Evolutionary conservation across 2,113 vertebrate genomes (phyloP), one percentile per base, ranked within the genome.

Genomic region (Carassius carassius): DNA sequence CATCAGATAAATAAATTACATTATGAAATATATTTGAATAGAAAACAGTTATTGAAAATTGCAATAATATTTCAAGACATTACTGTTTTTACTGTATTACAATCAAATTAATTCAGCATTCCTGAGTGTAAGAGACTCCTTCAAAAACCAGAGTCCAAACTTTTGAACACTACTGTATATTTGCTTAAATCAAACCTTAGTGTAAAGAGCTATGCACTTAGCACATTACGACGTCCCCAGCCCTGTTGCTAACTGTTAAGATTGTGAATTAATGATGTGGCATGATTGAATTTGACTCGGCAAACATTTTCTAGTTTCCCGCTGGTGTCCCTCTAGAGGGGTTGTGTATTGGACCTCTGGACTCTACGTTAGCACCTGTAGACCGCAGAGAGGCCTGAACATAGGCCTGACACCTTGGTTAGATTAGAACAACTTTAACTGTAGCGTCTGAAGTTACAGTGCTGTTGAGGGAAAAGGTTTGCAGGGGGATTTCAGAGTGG

Each of bases 241-340:
- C 37, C 17, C 4, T 21, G 44, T 44, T 63, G 67, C 78, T 21
- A 67, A 32, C 41, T 32, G 44, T 63, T 70, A 32, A 60, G 69
- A 86, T 56, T 29, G 60, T 62, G 54, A 80, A 77, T 84, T 78
- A 85, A 89, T 76, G 72, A 75, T 51, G 37, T 80, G 60, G 67
- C 60, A 47, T 63, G 73, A 85, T 83, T 65, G 69, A 60, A 85
- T 78, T 67, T 85, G 81, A 84, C 88, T 85, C 49, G 21, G 29
- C 58, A 70, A 87, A 72, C 76, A 74, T 78, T 63, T 60, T 44
- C 44, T 16, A 63, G 23, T 51, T 65, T 35, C 37, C 37, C 51
- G 25, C 81, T 72, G 51, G 11, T 63, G 62, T 60, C 25, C 78
- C 62, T 82, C 63, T 54, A 19, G 70, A 70, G 51, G 67, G 69